Base-by-base conservation (phyloP, 1,140 invertebrate species). In the Probaryconus sp. region DNA sequence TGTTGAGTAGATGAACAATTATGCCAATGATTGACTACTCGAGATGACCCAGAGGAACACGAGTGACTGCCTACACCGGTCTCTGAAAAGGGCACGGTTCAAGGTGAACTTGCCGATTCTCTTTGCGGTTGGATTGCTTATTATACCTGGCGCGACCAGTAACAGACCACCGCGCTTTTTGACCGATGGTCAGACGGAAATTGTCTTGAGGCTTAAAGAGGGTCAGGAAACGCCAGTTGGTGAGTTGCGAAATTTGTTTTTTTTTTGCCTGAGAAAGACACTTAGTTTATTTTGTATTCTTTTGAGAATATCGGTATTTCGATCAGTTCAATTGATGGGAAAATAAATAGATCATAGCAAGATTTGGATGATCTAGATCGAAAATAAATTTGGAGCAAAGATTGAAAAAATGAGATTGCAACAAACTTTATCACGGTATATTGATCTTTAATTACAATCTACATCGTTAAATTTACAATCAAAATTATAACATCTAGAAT, bases 141-240 rank as follows among this genome's bases (percentile, higher is more conserved):
- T 74, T 51, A 40, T 63, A 33, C 30, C 65, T 2, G 80, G 80
- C 48, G 79, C 82, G 2, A 77, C 83, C n/a, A 87, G 88, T 28
- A 96, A 96, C 89, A 91, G 91, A 75, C 94, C 95, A 17, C 94
- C 95, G 0, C 89, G 93, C 42, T 96, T 96, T 84, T 88, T 96
- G 40, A 94, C 93, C 79, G 92, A 96, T 78, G 94, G 94, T 60
- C 94, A 96, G 86, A 94, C 94, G 56, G 94, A 96, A 90, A 96
- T 97, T 75, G 93, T 97, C 53, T 89, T 96, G 73, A 90, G 94
- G 79, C 89, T 96, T 72, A 96, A 95, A 84, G 95, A 97, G 89
- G 94, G 94, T 31, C 89, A 92, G 38, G 94, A 95, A 77, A 96
- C 94, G 28, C 93, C 94, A 75, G 91, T 94, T 73, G 94, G 95